Base-by-base conservation (phyloP, 2,888 invertebrate genomes). In the Schizotus pectinicornis region DNA sequence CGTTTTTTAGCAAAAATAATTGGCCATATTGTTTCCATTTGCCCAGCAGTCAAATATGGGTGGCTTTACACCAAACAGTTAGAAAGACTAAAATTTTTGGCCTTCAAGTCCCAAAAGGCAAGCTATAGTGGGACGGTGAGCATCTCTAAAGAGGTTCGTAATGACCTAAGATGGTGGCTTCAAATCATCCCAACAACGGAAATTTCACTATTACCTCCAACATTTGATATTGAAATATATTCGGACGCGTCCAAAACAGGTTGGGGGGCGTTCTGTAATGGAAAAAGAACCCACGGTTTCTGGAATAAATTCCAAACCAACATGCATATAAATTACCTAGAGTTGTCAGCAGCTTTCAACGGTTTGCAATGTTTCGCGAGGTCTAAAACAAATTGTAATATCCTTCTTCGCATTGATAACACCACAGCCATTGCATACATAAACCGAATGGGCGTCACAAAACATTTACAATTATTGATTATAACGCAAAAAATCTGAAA, bases 301-400 rank as follows among this genome's bases (percentile, higher is more conserved):
- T 72, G 72, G 70, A 54, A 1, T 14, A 46, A 2, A 70, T 69
- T 45, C 37, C 11, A 33, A 34, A n/a, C 7, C 5, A 39, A n/a
- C 69, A 70, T 45, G 69, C 69, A 70, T 45, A 70, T 69, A 13
- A 71, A 70, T 63, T 62, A 59, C 39, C 56, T 71, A 47, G 67
- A 71, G 53, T 45, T 69, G 6, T 14, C 61, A 42, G 67, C 70
- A n/a, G 61, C 63, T 3, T 65, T 65, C 43, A 54, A 65, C 6
- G 68, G 59, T 1, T 35, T 71, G 6, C 68, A 66, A 54, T 60
- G 63, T 41, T 70, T 71, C 55, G 67, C 70, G 6, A 41, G 30
- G 7, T 35, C 57, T 30, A 14, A 47, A 13, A 7, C 3, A 36
- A 35, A 63, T 35, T 63, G 62, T 35, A 39, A 57, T 8, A 68